These are phyloP conservation scores for Pachyseris speciosa DNA, from an alignment of 64 coral and sea anemone genomes.

Conservation along the genomic window DNA sequence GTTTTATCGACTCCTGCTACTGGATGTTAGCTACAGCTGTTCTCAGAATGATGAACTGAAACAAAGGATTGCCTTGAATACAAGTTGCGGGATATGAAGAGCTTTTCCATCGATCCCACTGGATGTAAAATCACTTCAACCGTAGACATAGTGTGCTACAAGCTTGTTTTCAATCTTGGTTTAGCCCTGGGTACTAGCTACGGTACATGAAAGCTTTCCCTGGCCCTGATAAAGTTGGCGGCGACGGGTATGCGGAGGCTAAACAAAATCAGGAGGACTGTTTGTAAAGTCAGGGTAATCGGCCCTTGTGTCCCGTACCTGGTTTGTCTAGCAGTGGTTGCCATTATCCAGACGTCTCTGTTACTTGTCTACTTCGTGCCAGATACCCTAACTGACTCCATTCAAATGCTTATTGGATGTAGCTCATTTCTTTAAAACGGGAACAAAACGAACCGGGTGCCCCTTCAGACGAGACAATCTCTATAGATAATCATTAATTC, in stretches of 20 bases:
- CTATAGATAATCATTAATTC: too few species aligned
- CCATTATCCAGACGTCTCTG: background rate
- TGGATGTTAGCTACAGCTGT: slow-evolving; percentile 7
- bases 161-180: slow-evolving; percentile 15
- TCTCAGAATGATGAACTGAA: background rate
- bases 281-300: background rate
- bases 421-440: too few species aligned
- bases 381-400: background rate
- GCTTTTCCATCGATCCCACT: background rate
- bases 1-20: background rate
- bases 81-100: background rate
- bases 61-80: slow-evolving; percentile 20
- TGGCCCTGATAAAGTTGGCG: background rate
- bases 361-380: background rate
- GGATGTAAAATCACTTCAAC: background rate
- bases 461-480: too few species aligned
- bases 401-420: background rate
- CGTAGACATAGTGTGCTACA: background rate
- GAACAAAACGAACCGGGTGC: too few species aligned
- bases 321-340: too few species aligned
- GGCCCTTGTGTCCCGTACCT: background rate
- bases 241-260: background rate
- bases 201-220: background rate
- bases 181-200: background rate
- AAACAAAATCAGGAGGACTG: background rate